These are phyloP conservation scores for Catostomus latipinnis DNA, from an alignment of 2,797 vertebrate species.

Conservation along the genomic window DNA sequence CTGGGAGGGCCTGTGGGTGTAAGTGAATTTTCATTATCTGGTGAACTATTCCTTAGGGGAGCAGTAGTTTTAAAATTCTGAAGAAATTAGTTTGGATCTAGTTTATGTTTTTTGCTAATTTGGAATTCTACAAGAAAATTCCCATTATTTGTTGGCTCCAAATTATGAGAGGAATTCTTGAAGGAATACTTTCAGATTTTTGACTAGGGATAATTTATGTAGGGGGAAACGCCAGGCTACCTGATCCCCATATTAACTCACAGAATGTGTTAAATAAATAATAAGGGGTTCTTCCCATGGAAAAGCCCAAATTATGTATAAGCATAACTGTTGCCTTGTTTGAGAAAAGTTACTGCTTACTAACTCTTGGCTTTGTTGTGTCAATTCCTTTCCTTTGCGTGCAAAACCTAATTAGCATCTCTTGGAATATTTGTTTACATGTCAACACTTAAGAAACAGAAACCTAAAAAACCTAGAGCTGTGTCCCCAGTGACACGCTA, in stretches of 20 bases:
- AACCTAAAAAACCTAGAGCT: background rate
- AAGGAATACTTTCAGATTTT: too few relatives aligned
- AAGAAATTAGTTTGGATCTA: too few relatives aligned
- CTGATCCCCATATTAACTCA: background rate
- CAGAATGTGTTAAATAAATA: constrained; percentile 20
- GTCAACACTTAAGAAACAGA: constrained; percentile 46
- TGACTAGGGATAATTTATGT: background rate
- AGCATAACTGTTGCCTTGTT: constrained; percentile 42
- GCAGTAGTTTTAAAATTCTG: too few relatives aligned
- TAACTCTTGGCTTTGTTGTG: constrained; percentile 46
- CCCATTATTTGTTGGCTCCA: too few relatives aligned
- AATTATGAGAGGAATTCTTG: too few relatives aligned
- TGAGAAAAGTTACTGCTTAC: constrained; percentile 28
- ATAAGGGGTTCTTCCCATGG: background rate
- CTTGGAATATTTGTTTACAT: constrained; percentile 57
- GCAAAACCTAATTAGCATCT: constrained; percentile 62
- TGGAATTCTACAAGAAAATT: too few relatives aligned
- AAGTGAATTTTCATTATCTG: too few relatives aligned
- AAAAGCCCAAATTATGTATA: constrained; percentile 33
- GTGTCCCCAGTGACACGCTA: too few relatives aligned
- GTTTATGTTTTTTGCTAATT: too few relatives aligned
- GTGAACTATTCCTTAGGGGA: too few relatives aligned
- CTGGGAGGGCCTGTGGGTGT: too few relatives aligned
- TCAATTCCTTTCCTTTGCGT: constrained; percentile 53
- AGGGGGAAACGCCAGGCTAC: background rate